Conservation (phyloP, 1,140 invertebrate genomes). For the Sycophila sp. region DNA sequence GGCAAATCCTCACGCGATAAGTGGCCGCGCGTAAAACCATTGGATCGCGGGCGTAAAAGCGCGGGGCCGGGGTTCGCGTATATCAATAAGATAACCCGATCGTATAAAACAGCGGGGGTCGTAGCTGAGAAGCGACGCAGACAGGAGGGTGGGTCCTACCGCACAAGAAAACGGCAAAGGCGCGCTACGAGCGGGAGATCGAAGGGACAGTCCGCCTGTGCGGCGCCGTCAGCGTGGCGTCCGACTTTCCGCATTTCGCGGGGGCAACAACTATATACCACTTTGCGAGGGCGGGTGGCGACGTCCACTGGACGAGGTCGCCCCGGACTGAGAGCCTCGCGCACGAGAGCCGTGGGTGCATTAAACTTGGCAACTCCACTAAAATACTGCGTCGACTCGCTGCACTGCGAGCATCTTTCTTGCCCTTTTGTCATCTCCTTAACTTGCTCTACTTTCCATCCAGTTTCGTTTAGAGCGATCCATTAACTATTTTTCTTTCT, state of each 20-base stretch:
- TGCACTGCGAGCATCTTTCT: slow-evolving; percentile 4
- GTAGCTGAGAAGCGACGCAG: neutral
- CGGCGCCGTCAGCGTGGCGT: slow-evolving; percentile 25
- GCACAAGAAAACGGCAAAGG: neutral
- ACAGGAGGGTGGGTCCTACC: neutral
- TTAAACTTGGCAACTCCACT: slow-evolving; percentile 48
- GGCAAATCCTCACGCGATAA: neutral
- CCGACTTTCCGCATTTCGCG: slow-evolving; percentile 16
- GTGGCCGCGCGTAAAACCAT: neutral
- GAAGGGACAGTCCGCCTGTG: no score
- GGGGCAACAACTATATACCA: neutral
- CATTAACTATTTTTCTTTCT: no score
- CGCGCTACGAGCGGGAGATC: neutral
- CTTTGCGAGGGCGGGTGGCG: neutral
- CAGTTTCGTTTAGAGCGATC: no score
- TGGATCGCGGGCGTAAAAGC: no score
- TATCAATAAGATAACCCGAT: no score
- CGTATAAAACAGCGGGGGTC: neutral
- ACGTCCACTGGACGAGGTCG: neutral
- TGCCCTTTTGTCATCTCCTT: neutral
- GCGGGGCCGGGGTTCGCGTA: no score
- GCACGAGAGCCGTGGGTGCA: slow-evolving; percentile 38
- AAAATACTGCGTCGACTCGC: slow-evolving; percentile 42
- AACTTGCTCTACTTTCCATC: neutral
- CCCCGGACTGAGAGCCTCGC: no score